A percentile compares a stretch with the other conserved stretches of the same genome.
These are phyloP conservation scores for Eubucco bourcierii DNA, from an alignment of 2,113 vertebrate genomes.

Conservation along the genomic window DNA sequence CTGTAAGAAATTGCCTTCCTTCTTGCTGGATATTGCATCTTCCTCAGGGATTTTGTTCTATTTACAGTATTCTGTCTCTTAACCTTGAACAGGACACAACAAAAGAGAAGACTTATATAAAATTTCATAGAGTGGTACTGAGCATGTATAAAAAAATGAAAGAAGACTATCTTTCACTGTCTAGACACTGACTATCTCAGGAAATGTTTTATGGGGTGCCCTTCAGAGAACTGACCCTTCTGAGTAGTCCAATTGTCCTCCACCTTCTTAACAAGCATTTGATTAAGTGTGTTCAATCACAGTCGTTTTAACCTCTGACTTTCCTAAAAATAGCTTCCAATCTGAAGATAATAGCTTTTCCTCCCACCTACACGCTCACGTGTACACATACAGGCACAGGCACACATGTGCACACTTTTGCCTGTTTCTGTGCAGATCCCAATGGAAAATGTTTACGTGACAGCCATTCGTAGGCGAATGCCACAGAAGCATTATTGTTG, in stretches of 20 bases:
- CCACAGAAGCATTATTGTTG: neutral
- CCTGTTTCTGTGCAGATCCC: conserved; percentile 63
- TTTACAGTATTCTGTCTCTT: neutral
- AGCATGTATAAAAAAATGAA: neutral
- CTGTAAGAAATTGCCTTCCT: neutral
- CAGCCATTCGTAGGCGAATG: neutral
- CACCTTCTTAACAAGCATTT: conserved; percentile 18
- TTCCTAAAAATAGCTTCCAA: conserved; percentile 59
- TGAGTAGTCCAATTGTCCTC: neutral
- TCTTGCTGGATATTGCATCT: neutral
- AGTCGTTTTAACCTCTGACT: conserved; percentile 35
- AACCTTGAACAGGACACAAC: conserved; percentile 44
- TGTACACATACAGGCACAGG: fast-evolving
- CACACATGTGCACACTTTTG: neutral
- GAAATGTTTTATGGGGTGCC: conserved; percentile 7
- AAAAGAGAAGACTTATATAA: conserved; percentile 34
- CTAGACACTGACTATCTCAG: neutral
- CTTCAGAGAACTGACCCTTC: neutral
- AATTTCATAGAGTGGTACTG: neutral
- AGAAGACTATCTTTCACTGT: neutral
- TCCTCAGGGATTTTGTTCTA: conserved; percentile 1
- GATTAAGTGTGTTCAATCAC: neutral
- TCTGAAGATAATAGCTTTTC: conserved; percentile 49
- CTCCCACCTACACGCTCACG: neutral
- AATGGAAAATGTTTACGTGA: conserved; percentile 25